Evolutionary conservation across 2,113 vertebrate species (phyloP).

Genomic region (Struthio camelus): DNA sequence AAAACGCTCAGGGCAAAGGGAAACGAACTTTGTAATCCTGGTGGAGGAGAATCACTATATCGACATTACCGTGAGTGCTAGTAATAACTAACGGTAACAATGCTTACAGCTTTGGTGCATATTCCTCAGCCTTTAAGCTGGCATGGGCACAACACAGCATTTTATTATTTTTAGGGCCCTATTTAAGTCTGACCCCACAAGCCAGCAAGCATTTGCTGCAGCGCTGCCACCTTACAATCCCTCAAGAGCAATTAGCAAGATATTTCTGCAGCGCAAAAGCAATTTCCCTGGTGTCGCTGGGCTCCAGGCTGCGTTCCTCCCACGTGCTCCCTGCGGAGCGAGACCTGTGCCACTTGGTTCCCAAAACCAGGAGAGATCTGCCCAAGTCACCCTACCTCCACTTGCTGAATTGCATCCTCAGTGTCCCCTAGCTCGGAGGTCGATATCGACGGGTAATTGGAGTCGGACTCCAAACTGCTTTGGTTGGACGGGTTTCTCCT

Average conservation of each 20-base stretch:
- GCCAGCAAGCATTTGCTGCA: background rate
- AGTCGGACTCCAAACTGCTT: slow-evolving; percentile 94
- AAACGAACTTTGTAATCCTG: background rate
- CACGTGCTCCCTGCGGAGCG: background rate
- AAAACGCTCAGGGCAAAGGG: background rate
- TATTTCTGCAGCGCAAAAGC: rapidly evolving
- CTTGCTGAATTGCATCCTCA: slow-evolving; percentile 86
- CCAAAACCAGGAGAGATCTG: background rate
- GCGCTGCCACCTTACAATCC: background rate
- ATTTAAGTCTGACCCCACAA: background rate
- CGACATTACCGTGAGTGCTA: background rate
- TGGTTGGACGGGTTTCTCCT: slow-evolving; percentile 88
- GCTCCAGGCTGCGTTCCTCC: background rate
- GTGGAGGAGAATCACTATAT: background rate
- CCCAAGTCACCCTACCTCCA: slow-evolving; percentile 79
- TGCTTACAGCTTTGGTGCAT: background rate
- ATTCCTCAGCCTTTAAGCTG: background rate
- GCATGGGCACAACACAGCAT: background rate
- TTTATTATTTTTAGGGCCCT: background rate
- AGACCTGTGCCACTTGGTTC: background rate
- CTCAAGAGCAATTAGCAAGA: rapidly evolving
- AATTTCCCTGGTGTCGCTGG: rapidly evolving
- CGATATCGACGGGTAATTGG: slow-evolving; percentile 89
- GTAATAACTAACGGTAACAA: background rate
- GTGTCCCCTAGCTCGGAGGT: slow-evolving; percentile 91